A percentile compares a stretch with the other conserved stretches of the same genome.
Evolutionary conservation across 2,113 vertebrate genomes (phyloP).

Genomic region (Collichthys lucidus): DNA sequence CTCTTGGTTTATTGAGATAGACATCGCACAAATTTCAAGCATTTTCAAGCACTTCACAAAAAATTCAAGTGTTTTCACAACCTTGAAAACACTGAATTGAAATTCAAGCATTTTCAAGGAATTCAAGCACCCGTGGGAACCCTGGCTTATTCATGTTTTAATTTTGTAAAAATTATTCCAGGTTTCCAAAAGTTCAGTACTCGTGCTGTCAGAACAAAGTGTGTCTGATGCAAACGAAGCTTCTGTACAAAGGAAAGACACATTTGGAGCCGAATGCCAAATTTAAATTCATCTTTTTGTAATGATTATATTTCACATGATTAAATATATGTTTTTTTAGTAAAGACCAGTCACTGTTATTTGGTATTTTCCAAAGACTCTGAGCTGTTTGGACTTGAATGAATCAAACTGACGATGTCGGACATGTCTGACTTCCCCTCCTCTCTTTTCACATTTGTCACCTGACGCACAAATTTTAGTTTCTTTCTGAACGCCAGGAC

Average conservation of each 20-base stretch:
- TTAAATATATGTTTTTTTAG: background rate
- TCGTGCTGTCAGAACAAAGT: background rate
- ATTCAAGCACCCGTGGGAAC: too few species aligned
- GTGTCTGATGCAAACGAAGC: background rate
- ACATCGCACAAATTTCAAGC: too few species aligned
- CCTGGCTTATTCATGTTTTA: background rate
- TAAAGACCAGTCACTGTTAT: background rate
- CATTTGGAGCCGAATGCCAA: background rate
- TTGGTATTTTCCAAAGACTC: too few species aligned
- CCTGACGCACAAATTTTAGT: background rate
- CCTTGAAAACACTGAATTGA: too few species aligned
- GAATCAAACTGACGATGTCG: background rate
- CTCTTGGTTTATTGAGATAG: too few species aligned
- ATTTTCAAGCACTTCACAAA: too few species aligned
- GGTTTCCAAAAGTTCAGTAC: slow-evolving; percentile 17
- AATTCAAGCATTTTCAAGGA: too few species aligned
- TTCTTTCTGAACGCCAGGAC: background rate
- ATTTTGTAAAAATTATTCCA: background rate
- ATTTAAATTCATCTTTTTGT: too few species aligned
- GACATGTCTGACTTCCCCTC: background rate
- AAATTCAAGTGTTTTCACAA: too few species aligned
- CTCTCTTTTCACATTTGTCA: background rate
- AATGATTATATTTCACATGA: too few species aligned
- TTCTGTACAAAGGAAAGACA: background rate
- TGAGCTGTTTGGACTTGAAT: background rate